A percentile compares a stretch with the other conserved stretches of the same genome.
Evolutionary conservation across 1,140 invertebrate genomes (phyloP).

Genomic region (Cotesia glomerata): DNA sequence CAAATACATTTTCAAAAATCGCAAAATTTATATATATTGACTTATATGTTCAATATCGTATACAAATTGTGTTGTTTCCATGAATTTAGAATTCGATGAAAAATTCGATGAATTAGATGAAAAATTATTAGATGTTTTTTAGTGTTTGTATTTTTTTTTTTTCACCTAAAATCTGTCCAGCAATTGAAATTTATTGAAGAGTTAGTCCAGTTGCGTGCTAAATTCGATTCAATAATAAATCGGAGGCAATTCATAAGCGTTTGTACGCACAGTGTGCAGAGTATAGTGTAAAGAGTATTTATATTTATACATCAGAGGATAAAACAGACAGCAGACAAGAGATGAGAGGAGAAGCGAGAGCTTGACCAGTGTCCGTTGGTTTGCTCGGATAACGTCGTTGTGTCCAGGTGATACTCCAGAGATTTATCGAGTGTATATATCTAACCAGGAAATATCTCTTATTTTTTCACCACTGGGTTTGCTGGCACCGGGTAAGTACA

Average conservation of each 20-base stretch:
- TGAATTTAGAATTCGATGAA: too few relatives aligned
- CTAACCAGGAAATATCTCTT: not conserved
- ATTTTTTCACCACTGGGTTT: not conserved
- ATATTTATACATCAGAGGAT: too few relatives aligned
- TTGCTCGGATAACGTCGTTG: not conserved
- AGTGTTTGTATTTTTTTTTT: too few relatives aligned
- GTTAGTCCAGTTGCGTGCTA: not conserved
- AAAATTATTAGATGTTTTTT: too few relatives aligned
- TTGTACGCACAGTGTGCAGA: not conserved
- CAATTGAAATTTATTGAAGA: not conserved
- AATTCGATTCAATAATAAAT: not conserved
- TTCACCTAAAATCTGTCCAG: not conserved
- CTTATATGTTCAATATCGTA: too few relatives aligned
- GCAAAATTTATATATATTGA: too few relatives aligned
- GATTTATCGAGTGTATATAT: constrained; percentile 6
- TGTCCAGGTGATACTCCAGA: not conserved
- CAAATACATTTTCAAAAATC: too few relatives aligned
- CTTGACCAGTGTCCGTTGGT: not conserved
- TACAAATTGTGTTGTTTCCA: too few relatives aligned
- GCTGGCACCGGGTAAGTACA: not conserved
- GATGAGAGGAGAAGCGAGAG: not conserved
- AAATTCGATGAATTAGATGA: too few relatives aligned
- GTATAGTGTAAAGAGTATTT: too few relatives aligned
- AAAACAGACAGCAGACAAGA: too few relatives aligned
- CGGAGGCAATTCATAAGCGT: not conserved